Evolutionary conservation across 2,888 invertebrate species (phyloP).

Genomic region (Folsomia manolachei): DNA sequence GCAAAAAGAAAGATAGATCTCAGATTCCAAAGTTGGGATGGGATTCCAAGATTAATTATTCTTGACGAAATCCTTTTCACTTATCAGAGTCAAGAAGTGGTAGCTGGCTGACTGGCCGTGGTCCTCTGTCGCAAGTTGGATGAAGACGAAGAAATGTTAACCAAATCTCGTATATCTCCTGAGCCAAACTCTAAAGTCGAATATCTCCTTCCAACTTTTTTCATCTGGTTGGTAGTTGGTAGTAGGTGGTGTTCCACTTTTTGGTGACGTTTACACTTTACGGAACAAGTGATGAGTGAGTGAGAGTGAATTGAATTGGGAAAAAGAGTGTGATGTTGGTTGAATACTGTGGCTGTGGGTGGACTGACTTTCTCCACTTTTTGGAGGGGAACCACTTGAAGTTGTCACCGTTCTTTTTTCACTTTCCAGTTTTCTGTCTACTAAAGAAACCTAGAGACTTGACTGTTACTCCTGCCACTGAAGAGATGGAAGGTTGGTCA

Average conservation of each 20-base stretch:
- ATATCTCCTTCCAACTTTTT: not conserved
- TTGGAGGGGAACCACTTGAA: not conserved
- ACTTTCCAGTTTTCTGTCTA: not conserved
- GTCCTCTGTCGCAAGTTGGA: not conserved
- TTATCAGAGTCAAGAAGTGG: slow-evolving; percentile 21
- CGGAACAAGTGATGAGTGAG: not conserved
- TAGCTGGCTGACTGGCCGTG: not conserved
- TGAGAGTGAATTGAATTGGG: not conserved
- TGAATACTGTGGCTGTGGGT: not conserved
- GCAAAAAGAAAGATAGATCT: no score
- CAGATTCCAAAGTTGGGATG: slow-evolving; percentile 15
- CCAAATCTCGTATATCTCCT: not conserved
- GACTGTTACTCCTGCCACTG: no score
- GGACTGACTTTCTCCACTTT: not conserved
- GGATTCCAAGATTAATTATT: slow-evolving; percentile 34
- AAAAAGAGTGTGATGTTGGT: not conserved
- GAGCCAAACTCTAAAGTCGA: not conserved
- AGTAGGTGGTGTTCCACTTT: not conserved
- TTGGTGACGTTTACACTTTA: not conserved
- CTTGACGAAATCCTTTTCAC: slow-evolving; percentile 30
- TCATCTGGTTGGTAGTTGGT: not conserved
- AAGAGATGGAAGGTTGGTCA: not conserved
- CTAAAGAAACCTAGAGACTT: no score
- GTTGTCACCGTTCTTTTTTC: not conserved
- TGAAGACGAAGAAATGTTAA: not conserved